Percentiles rank a stretch among this genome's conserved stretches.
Conservation (phyloP, 2,113 vertebrate species). For the Zeus faber region DNA sequence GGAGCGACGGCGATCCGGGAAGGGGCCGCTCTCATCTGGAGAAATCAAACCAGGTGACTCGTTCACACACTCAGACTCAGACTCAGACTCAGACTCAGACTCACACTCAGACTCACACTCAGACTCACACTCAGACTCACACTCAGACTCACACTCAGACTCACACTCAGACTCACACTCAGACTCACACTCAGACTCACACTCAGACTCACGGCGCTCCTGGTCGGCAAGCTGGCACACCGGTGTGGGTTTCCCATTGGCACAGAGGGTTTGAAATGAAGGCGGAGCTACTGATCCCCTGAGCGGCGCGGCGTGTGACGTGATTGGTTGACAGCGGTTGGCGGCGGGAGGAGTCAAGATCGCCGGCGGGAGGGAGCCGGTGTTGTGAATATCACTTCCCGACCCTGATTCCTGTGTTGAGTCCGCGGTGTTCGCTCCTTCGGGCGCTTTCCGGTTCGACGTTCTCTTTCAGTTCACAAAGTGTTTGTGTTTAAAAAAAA, state of each 20-base stretch:
- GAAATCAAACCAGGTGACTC: too few relatives aligned
- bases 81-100: too few relatives aligned
- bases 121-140: slow-evolving; percentile 10
- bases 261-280: slow-evolving; percentile 78
- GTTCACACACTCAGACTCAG: too few relatives aligned
- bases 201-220: slow-evolving; percentile 9
- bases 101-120: too few relatives aligned
- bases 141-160: not conserved
- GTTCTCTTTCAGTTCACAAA: slow-evolving; percentile 28
- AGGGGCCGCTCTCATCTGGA: too few relatives aligned
- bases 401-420: not conserved
- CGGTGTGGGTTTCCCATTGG: slow-evolving; percentile 75
- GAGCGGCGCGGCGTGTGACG: slow-evolving; percentile 67
- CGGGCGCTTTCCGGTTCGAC: slow-evolving; percentile 15
- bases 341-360: slow-evolving; percentile 25
- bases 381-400: not conserved
- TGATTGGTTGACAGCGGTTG: slow-evolving; percentile 26
- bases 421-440: slow-evolving; percentile 33
- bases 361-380: not conserved
- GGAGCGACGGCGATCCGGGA: not conserved
- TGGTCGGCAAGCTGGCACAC: slow-evolving; percentile 72
- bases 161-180: slow-evolving; percentile 1
- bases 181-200: slow-evolving; percentile 30
- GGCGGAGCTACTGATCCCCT: slow-evolving; percentile 84
- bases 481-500: not conserved